phyloP scores from a whole-genome alignment of 2,888 invertebrate genomes.

The Acanthosepion lycidas region DNA sequence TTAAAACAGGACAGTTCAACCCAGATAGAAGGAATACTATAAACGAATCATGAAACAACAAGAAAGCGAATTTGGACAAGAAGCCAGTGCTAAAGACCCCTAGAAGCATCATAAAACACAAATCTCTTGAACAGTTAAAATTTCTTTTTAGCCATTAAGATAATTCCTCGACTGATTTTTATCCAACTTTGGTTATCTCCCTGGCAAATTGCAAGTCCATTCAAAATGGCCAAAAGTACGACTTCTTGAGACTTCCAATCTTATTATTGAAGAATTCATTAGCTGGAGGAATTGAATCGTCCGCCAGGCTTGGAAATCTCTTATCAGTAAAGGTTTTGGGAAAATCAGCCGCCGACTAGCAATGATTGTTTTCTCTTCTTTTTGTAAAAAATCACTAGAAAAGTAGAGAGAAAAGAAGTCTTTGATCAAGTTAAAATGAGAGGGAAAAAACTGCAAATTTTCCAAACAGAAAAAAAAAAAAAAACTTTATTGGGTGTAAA shows the following conservation, averaged over 20 bases:
- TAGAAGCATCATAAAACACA: not conserved
- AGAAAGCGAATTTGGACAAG: not conserved
- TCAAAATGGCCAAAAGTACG: not conserved
- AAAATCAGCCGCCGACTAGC: not conserved
- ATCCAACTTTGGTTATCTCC: not conserved
- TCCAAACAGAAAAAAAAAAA: not conserved
- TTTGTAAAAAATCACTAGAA: not conserved
- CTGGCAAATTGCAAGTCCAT: not conserved
- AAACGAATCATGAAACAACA: not conserved
- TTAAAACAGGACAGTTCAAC: not conserved
- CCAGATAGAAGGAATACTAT: not conserved
- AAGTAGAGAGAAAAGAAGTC: not conserved
- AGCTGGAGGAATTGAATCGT: not conserved
- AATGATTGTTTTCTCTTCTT: not conserved
- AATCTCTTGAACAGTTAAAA: not conserved
- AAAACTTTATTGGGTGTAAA: not conserved
- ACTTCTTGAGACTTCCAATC: not conserved
- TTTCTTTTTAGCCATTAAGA: constrained; percentile 25
- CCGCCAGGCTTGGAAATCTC: not conserved
- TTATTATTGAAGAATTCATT: not conserved
- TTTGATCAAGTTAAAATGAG: not conserved
- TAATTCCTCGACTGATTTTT: not conserved
- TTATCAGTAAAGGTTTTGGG: not conserved
- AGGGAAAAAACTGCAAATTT: not conserved
- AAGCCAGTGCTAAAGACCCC: not conserved